These are phyloP conservation scores for Ostrea denselamellosa DNA, from an alignment of 1,140 invertebrate genomes.

Conservation along the genomic window DNA sequence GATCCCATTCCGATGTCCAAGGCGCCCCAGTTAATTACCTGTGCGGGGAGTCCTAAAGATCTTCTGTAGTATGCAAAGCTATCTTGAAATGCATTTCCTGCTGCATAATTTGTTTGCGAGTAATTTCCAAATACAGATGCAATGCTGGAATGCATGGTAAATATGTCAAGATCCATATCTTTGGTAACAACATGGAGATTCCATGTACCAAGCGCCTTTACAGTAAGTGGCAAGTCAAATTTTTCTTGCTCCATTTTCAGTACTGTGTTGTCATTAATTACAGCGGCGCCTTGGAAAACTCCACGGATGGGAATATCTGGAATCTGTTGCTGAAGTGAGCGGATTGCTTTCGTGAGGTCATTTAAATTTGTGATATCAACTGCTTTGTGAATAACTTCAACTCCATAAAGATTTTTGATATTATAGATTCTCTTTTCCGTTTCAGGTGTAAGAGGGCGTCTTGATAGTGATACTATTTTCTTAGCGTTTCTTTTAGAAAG, in stretches of 20 bases:
- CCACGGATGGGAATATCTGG: neutral
- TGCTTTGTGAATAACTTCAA: neutral
- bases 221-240: neutral
- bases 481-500: constrained; percentile 58
- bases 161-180: constrained; percentile 59
- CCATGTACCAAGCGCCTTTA: constrained; percentile 27
- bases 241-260: constrained; percentile 6
- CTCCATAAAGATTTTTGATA: constrained; percentile 4
- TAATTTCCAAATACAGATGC: constrained; percentile 63
- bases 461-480: neutral
- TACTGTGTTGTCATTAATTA: neutral
- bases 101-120: constrained; percentile 66
- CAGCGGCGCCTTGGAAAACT: constrained; percentile 35
- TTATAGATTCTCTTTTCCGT: neutral
- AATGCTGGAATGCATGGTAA: constrained; percentile 67
- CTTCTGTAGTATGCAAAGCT: constrained; percentile 61
- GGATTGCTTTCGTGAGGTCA: neutral
- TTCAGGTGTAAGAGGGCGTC: neutral
- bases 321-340: neutral
- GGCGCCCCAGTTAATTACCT: constrained; percentile 67
- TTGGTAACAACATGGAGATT: constrained; percentile 20
- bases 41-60: constrained; percentile 51
- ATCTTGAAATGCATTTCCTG: constrained; percentile 67
- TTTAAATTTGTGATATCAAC: constrained; percentile 31
- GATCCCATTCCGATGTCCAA: constrained; percentile 59